Conservation (phyloP, 92 coral and sea anemone genomes). For the Desmophyllum pertusum region DNA sequence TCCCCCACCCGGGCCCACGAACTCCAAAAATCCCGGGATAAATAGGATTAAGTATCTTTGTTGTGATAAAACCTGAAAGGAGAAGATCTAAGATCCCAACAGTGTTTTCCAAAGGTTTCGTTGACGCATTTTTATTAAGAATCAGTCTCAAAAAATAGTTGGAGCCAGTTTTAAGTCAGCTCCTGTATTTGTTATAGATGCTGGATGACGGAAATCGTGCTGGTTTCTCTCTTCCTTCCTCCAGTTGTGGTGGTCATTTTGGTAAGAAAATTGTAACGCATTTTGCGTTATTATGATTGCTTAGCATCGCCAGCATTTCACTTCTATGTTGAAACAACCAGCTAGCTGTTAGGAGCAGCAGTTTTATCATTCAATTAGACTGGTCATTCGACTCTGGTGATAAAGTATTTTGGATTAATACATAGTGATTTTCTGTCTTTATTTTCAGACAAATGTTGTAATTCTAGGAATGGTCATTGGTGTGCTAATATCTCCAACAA, state of each 20-base stretch:
- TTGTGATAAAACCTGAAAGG: too few species aligned
- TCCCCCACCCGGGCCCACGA: too few species aligned
- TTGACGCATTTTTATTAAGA: not conserved
- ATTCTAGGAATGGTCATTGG: slow-evolving; percentile 96
- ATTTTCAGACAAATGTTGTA: slow-evolving; percentile 70
- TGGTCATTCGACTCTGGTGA: not conserved
- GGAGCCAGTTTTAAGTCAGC: not conserved
- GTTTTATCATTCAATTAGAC: not conserved
- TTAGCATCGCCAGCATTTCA: too few species aligned
- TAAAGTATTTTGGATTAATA: not conserved
- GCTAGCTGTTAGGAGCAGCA: not conserved
- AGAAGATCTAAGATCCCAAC: not conserved
- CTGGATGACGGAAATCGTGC: slow-evolving; percentile 84
- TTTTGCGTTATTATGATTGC: too few species aligned
- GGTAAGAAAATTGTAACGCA: slow-evolving; percentile 68
- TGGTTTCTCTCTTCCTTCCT: slow-evolving; percentile 85
- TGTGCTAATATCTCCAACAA: slow-evolving; percentile 76
- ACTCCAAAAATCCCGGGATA: too few species aligned
- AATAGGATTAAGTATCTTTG: too few species aligned
- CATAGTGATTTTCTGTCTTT: not conserved
- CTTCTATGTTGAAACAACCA: not conserved
- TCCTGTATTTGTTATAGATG: slow-evolving; percentile 53
- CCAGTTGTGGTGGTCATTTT: slow-evolving; percentile 84
- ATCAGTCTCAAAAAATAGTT: not conserved
- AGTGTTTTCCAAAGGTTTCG: not conserved